phyloP scores from a whole-genome alignment of 2,797 vertebrate species.

The Decapterus maruadsi region DNA sequence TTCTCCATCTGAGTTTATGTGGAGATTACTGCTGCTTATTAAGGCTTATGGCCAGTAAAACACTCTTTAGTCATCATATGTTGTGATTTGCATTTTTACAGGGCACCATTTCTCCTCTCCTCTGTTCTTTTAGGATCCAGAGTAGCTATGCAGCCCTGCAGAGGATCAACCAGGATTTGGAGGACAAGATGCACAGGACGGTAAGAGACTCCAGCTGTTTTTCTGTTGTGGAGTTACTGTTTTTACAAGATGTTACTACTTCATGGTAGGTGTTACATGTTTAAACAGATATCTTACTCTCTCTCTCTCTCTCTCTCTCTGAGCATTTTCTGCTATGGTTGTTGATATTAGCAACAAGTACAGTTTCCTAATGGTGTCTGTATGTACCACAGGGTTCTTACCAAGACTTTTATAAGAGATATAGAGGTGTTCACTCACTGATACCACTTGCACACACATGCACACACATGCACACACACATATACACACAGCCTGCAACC shows the following conservation, averaged over 20 bases:
- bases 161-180: conserved; percentile 97
- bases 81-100: conserved; percentile 22
- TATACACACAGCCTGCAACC: conserved; percentile 21
- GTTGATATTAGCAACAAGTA: conserved; percentile 32
- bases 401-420: conserved; percentile 55
- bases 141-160: conserved; percentile 95
- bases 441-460: not conserved
- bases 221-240: not conserved
- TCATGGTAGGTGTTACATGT: not conserved
- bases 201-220: conserved; percentile 80
- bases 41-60: conserved; percentile 15
- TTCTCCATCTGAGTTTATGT: conserved; percentile 27
- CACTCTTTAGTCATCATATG: conserved; percentile 9
- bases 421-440: conserved; percentile 30
- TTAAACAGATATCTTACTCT: not conserved
- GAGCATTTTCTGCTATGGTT: conserved; percentile 21
- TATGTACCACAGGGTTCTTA: conserved; percentile 22
- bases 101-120: not conserved
- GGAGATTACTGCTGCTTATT: conserved; percentile 28
- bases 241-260: not conserved
- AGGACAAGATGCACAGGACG: conserved; percentile 95
- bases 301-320: not conserved
- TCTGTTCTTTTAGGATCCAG: conserved; percentile 90
- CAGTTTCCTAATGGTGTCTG: conserved; percentile 39
- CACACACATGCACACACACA: not conserved